Evolutionary conservation across 2,888 invertebrate species (phyloP), one percentile per base, ranked within the genome.

Genomic region (Nycteola revayana): DNA sequence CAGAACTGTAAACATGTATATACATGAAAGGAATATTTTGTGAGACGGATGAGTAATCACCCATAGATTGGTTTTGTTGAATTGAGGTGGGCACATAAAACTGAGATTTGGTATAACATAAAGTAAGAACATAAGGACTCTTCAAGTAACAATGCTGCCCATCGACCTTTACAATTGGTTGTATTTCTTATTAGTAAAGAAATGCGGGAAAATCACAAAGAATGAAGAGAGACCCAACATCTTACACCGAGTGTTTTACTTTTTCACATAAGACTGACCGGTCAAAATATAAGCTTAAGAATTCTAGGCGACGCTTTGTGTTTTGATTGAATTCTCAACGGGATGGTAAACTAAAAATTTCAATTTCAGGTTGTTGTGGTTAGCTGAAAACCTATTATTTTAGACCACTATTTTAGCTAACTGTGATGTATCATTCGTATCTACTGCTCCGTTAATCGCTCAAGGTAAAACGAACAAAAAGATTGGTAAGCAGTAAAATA

Each of bases 91-190:
- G 32, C 4, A 28, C 38, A 49, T 42, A 44, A 43, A 52, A 44
- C 36, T 45, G 55, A 60, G 29, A 36, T 60, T 47, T 41, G 32
- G 55, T 51, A 55, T 60, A 67, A 65, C 63, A n/a, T n/a, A n/a
- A n/a, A n/a, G n/a, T n/a, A 65, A 64, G 64, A 60, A 55, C 45
- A 46, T 53, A 44, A 72, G 58, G 47, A 51, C 50, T 55, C 71
- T 69, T 55, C 47, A 60, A 48, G 54, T 59, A 69, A 71, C 68
- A 69, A 69, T 59, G 63, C 58, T 38, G 41, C 52, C 42, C 49
- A 49, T 47, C 36, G 48, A 57, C 56, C 58, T 60, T 58, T 60
- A 45, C 54, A 52, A 60, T 61, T 61, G 53, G 51, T 57, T 49
- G 59, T 52, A 42, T 59, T 51, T 50, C 26, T 45, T 49, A 37